phyloP scores from a whole-genome alignment of 2,113 vertebrate genomes.

The Anser brachyrhynchus region DNA sequence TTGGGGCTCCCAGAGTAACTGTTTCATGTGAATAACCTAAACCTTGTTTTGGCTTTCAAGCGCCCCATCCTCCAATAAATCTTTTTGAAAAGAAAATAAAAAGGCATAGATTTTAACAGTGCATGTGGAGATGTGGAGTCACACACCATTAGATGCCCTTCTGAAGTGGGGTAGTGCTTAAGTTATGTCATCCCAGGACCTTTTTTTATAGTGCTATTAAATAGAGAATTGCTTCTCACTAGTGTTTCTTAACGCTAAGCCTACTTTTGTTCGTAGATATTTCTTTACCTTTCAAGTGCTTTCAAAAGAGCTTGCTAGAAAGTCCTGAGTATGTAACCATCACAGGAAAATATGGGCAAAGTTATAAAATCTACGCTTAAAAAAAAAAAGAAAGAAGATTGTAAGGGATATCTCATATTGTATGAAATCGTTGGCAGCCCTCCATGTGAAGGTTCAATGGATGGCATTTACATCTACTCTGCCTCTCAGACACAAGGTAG shows the following conservation, averaged over 20 bases:
- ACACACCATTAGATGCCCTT: neutral
- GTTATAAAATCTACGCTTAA: neutral
- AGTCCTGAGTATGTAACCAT: neutral
- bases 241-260: neutral
- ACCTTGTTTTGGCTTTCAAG: neutral
- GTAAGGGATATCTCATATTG: neutral
- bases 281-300: conserved; percentile 7
- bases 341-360: neutral
- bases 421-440: neutral
- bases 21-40: neutral
- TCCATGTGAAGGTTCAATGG: neutral
- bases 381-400: neutral
- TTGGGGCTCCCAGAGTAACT: neutral
- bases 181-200: neutral
- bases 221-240: neutral
- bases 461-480: neutral
- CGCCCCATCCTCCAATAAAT: neutral
- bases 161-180: neutral
- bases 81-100: neutral
- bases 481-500: neutral
- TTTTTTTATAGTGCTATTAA: neutral
- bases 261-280: neutral
- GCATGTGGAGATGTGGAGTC: neutral
- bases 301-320: neutral
- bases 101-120: neutral